Evolutionary conservation across 2,113 vertebrate species (phyloP), one percentile per base, ranked within the genome.

Genomic region (Brachionichthys hirsutus): DNA sequence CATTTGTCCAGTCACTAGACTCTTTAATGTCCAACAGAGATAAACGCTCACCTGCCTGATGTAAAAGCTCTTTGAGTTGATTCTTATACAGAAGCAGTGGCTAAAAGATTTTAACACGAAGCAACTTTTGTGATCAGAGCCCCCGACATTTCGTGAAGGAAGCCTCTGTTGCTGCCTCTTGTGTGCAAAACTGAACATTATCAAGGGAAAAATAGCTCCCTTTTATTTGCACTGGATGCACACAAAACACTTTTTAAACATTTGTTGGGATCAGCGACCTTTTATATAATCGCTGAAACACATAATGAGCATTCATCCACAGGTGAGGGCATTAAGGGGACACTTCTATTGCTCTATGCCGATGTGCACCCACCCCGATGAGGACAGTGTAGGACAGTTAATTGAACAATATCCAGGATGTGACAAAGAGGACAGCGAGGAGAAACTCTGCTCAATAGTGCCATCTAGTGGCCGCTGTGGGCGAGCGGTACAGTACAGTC

Each of bases 381-480:
- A 83, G 74, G 71, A 82, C 74, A 52, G 57, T 64, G 60, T 59
- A 77, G 75, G 64, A 81, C 70, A 62, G 70, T 62, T 81, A 85
- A 85, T 85, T 85, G 75, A 82, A 87, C 84, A 84, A 78, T 81
- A 86, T 83, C 75, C 70, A 80, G 54, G 56, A 80, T 64, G 54
- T 60, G 62, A 72, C 72, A 75, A n/a, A 62, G 67, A 61, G 50
- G 55, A 70, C 36, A 52, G 20, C 1, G n/a, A 57, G 38, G 9
- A 61, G 54, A 77, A 88, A 83, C 85, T 75, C 67, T 85, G 77
- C 88, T 84, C 86, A 87, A 92, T 81, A 87, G 79, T 90, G 90
- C 82, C 89, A 92, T 90, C 91, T 91, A 91, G 88, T 83, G 89
- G 20, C 40, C 16, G 1, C 15, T 45, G 4, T 0, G 4, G 6